These are phyloP conservation scores for Motacilla tschutschensis DNA, from an alignment of 2,113 vertebrate genomes.

Conservation along the genomic window DNA sequence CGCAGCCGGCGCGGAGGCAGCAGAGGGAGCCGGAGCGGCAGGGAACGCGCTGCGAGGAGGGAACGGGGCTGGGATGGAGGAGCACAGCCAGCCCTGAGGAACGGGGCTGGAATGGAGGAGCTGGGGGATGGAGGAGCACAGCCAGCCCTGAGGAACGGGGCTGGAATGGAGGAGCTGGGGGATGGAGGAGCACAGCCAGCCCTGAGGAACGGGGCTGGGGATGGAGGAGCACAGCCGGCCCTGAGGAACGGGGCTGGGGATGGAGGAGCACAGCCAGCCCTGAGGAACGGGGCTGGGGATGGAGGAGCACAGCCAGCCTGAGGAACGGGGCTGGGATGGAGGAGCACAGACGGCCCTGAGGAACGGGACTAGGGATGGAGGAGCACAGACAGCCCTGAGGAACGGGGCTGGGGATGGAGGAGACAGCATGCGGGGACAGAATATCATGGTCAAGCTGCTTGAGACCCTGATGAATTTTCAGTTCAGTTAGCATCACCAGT, in stretches of 20 bases:
- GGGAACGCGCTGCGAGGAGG: not conserved
- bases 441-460: not conserved
- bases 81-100: not conserved
- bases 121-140: not conserved
- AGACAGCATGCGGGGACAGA: not conserved
- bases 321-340: not conserved
- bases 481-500: not conserved
- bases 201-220: not conserved
- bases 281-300: not conserved
- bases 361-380: not conserved
- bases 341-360: no score
- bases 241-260: fast-evolving
- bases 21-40: constrained; percentile 65
- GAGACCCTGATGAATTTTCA: not conserved
- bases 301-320: not conserved
- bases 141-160: fast-evolving
- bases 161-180: no score
- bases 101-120: not conserved
- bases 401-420: not conserved
- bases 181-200: no score
- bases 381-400: no score
- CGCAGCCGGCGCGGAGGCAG: not conserved
- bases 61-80: not conserved
- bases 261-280: not conserved
- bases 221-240: not conserved